Evolutionary conservation across 1,140 invertebrate genomes (phyloP), one percentile per base, ranked within the genome.

Genomic region (Drosophila guanche): DNA sequence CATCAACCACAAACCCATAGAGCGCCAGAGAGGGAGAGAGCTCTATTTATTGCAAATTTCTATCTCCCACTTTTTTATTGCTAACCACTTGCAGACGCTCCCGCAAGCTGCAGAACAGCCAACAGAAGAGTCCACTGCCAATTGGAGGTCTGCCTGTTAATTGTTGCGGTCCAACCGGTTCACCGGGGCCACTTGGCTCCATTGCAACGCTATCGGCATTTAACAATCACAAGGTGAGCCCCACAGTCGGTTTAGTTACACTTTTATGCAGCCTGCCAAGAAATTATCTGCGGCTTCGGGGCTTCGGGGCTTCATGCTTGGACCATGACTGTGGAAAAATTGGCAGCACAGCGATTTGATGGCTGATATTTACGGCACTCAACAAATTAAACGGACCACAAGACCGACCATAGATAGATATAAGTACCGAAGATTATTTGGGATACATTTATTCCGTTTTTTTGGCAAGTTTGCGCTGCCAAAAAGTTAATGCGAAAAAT

Each of bases 181-280:
- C 95, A 86, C 95, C 95, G 29, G 95, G 95, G 37, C 96, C 95
- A 4, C 92, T 97, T 51, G 95, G 96, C n/a, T 96, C 96, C 6
- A 93, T 97, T 84, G 96, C 96, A n/a, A 95, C 95, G 7, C 91
- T 94, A 76, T 95, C 94, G 75, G 96, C 95, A 56, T 97, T 96
- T 91, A 96, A 96, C 90, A 94, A 95, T 76, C 96, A 95, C 90
- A 96, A 95, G 90, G 93, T 93, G 74, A 90, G 85, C 37, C 16
- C 20, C 10, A 0, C 37, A 14, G 3, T 12, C 33, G 33, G 33
- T 37, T 37, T 37, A 37, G 33, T 37, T 20, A 7, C 40, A 33
- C 48, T 53, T 71, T 60, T 43, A 16, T 7, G 16, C 12, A 60
- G 60, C 37, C 75, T 81, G 83, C 81, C 83, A 81, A 84, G 65